phyloP scores from a whole-genome alignment of 2,797 vertebrate genomes.

The Ara ararauna region DNA sequence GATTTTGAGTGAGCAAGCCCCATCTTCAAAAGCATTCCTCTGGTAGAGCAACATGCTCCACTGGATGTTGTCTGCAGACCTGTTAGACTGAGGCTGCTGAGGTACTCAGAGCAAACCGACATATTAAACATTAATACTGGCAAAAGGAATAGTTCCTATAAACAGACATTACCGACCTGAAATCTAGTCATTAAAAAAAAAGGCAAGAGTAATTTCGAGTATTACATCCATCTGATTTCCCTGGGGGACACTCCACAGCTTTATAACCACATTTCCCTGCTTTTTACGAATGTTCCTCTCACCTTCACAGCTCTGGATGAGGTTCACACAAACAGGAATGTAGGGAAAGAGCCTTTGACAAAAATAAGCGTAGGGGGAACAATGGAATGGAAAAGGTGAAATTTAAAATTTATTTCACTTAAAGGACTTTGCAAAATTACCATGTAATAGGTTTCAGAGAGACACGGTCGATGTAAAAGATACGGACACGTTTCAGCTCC shows the following conservation, averaged over 20 bases:
- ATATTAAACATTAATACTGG: not conserved
- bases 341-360: not conserved
- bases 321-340: not conserved
- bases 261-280: not conserved
- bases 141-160: not conserved
- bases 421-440: not conserved
- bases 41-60: constrained; percentile 6
- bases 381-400: not conserved
- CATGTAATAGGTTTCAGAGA: not conserved
- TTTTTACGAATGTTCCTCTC: not conserved
- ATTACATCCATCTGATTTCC: constrained; percentile 1
- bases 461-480: not conserved
- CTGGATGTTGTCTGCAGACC: not conserved
- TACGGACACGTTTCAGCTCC: not conserved
- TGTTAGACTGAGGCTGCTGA: not conserved
- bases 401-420: not conserved
- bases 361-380: not conserved
- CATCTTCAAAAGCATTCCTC: constrained; percentile 64
- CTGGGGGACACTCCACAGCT: not conserved
- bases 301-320: not conserved
- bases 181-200: not conserved
- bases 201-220: not conserved
- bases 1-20: constrained; percentile 1
- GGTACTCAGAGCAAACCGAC: not conserved
- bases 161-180: not conserved